A percentile compares a stretch with the other conserved stretches of the same genome.
These are phyloP conservation scores for Brachionus rotundiformis DNA, from an alignment of 1,140 invertebrate species.

Conservation along the genomic window DNA sequence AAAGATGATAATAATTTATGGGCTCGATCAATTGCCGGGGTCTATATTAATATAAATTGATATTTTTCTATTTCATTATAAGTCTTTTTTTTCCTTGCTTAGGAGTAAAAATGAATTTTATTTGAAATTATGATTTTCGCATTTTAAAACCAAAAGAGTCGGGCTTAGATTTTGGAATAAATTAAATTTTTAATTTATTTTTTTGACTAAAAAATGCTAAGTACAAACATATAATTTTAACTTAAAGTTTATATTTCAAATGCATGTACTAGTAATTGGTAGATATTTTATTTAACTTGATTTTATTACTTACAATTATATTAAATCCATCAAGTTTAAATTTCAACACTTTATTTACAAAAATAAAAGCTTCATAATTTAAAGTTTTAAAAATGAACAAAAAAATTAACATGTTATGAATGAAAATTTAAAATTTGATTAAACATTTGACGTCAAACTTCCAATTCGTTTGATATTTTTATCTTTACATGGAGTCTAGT, in stretches of 20 bases:
- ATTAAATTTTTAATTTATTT: not conserved
- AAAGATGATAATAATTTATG: conserved; percentile 4
- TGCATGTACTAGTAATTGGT: not conserved
- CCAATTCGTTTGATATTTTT: not conserved
- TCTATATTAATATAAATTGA: too few relatives aligned
- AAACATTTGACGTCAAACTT: not conserved
- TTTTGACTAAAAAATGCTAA: not conserved
- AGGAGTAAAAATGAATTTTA: too few relatives aligned
- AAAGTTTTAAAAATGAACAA: too few relatives aligned
- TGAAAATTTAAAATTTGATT: too few relatives aligned
- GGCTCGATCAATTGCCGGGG: not conserved
- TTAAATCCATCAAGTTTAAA: too few relatives aligned
- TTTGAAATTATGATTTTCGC: not conserved
- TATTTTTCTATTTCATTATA: too few relatives aligned
- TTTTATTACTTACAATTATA: not conserved
- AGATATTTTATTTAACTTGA: not conserved
- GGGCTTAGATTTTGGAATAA: not conserved
- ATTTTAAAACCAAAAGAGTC: not conserved
- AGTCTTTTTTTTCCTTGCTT: too few relatives aligned
- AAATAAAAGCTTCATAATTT: too few relatives aligned
- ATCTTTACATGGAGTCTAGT: too few relatives aligned
- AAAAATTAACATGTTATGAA: too few relatives aligned
- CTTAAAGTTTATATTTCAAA: not conserved
- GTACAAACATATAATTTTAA: not conserved
- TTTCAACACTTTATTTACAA: too few relatives aligned